Evolutionary conservation across 2,888 invertebrate genomes (phyloP), one percentile per base, ranked within the genome.

Genomic region (Agonopterix arenella): DNA sequence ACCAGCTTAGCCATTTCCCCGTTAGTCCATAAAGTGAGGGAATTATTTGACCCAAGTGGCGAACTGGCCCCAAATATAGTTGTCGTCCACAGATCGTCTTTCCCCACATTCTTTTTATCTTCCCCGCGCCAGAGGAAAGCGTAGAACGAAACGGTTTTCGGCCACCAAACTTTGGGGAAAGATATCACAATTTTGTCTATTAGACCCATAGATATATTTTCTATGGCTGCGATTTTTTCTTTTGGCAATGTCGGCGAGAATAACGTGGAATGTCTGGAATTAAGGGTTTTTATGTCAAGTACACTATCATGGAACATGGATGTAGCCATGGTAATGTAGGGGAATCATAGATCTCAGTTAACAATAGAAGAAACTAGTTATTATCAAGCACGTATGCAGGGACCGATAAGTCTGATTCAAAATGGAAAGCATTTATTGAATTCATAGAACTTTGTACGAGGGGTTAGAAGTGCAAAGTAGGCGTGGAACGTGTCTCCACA

Each of bases 141-240:
- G 28, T 56, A 66, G 36, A 62, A 64, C 0, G 54, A 53, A 58
- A 44, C 76, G 68, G 73, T 61, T 8, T 75, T 70, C 0, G 82
- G 81, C 93, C 94, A 94, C 92, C 94, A 94, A 1, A 80, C 79
- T 0, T 81, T 62, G 0, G 92, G 85, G 71, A 93, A 96, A 47
- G 90, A 83, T 0, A 96, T 61, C 49, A 91, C 90, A 11, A 96
- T 90, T 80, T 96, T 96, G 53, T 92, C 90, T 4, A 93, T 92
- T 0, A 90, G 90, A 0, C 95, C 95, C 56, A 93, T 91, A 0
- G 91, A 90, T 38, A 94, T 68, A 13, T 81, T 81, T 70, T 92
- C 62, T 46, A 94, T 93, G 1, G 91, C 88, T 9, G 77, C 75
- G 0, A 82, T 56, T 77, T 94, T 94, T 2, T 69, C 64, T 9